Conservation (phyloP, 2,113 vertebrate species). For the Anthoscopus minutus region DNA sequence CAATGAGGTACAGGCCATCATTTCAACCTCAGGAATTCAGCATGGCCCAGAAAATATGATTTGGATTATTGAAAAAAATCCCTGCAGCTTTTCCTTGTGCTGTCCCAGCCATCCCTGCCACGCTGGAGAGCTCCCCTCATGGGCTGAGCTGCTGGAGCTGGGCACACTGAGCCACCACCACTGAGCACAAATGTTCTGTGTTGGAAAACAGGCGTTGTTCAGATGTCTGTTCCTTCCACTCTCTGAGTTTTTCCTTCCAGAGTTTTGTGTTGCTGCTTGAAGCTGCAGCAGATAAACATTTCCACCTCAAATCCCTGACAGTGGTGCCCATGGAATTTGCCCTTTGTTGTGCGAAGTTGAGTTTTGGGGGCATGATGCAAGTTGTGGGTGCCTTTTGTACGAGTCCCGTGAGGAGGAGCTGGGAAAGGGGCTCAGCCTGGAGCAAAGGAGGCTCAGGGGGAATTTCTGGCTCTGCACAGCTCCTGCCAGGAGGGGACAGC, state of each 20-base stretch:
- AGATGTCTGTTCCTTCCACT: not conserved
- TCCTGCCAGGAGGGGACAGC: not conserved
- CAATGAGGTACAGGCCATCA: not conserved
- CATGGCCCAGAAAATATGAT: fast-evolving
- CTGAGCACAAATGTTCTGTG: not conserved
- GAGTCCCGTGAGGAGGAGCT: not conserved
- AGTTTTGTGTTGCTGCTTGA: not conserved
- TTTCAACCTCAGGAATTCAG: not conserved
- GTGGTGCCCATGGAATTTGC: fast-evolving
- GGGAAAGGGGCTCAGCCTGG: not conserved
- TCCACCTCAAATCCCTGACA: too few relatives aligned
- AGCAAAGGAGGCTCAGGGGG: not conserved
- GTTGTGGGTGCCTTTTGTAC: not conserved
- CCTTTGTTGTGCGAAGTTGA: not conserved
- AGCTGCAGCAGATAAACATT: too few relatives aligned
- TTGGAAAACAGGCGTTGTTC: not conserved
- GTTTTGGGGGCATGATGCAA: not conserved
- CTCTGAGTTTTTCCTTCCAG: not conserved
- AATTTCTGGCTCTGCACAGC: not conserved
- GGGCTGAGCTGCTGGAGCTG: not conserved
- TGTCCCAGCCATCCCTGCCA: not conserved
- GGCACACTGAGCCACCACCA: too few relatives aligned
- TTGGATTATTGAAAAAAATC: not conserved
- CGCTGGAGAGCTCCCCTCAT: not conserved
- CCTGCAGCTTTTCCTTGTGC: not conserved